Evolutionary conservation across 2,888 invertebrate species (phyloP).

Genomic region (Meteorus colon): DNA sequence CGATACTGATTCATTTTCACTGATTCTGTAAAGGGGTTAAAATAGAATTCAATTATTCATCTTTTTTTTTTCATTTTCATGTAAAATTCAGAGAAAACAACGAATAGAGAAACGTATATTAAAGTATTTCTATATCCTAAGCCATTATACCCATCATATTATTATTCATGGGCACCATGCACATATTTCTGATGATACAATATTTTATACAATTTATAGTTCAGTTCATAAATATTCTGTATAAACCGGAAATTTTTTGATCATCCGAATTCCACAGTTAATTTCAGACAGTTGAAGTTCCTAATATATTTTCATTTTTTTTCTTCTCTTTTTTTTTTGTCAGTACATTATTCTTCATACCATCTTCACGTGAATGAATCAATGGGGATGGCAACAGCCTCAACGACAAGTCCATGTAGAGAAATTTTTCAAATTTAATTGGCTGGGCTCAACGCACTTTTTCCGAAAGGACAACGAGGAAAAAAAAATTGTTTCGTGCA

Average conservation of each 20-base stretch:
- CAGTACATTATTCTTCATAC: constrained; percentile 31
- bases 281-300: constrained; percentile 34
- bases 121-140: too few species aligned
- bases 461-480: constrained; percentile 1
- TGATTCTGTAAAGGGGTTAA: too few species aligned
- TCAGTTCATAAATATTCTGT: background rate
- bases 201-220: background rate
- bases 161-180: too few species aligned
- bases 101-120: too few species aligned
- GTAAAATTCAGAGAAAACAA: too few species aligned
- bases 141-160: too few species aligned
- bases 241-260: constrained; percentile 2
- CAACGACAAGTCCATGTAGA: constrained; percentile 11
- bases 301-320: constrained; percentile 17
- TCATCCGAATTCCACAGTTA: constrained; percentile 31
- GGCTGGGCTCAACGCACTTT: constrained; percentile 36
- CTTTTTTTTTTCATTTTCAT: too few species aligned
- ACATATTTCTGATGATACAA: too few species aligned
- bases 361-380: background rate
- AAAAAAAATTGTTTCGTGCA: constrained; percentile 37
- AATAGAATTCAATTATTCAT: too few species aligned
- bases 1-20: too few species aligned
- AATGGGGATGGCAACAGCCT: constrained; percentile 12
- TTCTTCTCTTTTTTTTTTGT: constrained; percentile 31
- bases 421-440: constrained; percentile 49